Percentiles rank a stretch among this genome's conserved stretches.
These are phyloP conservation scores for Apis florea DNA, from an alignment of 1,140 invertebrate genomes.

Conservation along the genomic window DNA sequence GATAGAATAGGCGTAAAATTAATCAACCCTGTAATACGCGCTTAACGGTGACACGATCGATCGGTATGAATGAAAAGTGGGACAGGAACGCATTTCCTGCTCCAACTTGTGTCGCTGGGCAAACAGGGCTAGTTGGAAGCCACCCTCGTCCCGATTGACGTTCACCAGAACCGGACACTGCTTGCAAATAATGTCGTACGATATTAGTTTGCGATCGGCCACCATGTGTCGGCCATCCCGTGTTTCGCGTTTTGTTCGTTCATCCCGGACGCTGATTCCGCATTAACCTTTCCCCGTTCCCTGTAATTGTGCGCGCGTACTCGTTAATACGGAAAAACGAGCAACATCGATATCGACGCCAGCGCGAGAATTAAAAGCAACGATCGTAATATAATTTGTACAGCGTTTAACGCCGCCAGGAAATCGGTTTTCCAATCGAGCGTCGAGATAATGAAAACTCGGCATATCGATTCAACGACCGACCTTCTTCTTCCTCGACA, in stretches of 20 bases:
- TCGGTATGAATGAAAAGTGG: slow-evolving; percentile 61
- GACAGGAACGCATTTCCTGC: slow-evolving; percentile 49
- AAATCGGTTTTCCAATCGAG: neutral
- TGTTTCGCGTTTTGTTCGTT: slow-evolving; percentile 1
- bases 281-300: slow-evolving; percentile 1
- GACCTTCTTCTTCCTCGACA: too few species aligned
- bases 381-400: slow-evolving; percentile 17
- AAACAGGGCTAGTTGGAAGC: slow-evolving; percentile 46
- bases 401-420: slow-evolving; percentile 10
- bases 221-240: neutral
- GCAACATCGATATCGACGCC: neutral
- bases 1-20: slow-evolving; percentile 59
- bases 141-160: neutral
- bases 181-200: slow-evolving; percentile 40
- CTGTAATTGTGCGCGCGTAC: neutral
- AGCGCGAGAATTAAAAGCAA: neutral
- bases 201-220: slow-evolving; percentile 40
- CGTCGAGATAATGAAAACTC: neutral
- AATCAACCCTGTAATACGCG: slow-evolving; percentile 60
- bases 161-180: neutral
- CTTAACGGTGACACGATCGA: slow-evolving; percentile 59
- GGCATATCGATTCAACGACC: neutral
- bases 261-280: slow-evolving; percentile 14
- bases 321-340: slow-evolving; percentile 26
- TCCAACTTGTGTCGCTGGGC: slow-evolving; percentile 47